phyloP scores from a whole-genome alignment of 2,113 vertebrate species.

The Myanophis thanlyinensis region DNA sequence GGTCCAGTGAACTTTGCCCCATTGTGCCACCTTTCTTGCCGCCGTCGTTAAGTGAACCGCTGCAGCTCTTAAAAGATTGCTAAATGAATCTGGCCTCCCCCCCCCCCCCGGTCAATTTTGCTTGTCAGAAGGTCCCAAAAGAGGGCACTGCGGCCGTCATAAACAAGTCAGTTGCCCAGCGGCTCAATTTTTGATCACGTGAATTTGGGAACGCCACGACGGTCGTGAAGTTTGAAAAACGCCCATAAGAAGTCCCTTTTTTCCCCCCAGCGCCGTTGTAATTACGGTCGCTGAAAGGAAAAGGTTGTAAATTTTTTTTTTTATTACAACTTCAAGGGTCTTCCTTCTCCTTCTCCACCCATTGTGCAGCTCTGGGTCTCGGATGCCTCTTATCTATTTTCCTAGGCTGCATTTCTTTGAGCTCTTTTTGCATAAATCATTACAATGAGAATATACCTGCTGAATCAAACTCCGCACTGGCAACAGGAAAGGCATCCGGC shows the following conservation, averaged over 20 bases:
- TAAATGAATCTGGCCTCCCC: not conserved
- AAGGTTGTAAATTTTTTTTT: not conserved
- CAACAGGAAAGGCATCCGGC: no score
- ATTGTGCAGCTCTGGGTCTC: no score
- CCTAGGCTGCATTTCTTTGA: no score
- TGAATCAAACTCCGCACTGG: no score
- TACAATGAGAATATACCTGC: no score
- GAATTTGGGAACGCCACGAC: rapidly evolving
- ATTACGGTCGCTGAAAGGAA: no score
- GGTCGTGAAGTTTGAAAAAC: not conserved
- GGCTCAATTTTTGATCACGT: not conserved
- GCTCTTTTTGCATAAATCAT: no score
- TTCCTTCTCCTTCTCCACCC: not conserved
- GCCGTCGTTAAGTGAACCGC: not conserved
- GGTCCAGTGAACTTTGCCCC: not conserved
- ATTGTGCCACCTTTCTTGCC: not conserved
- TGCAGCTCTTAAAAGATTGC: no score
- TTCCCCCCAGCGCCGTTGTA: not conserved
- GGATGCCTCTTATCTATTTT: no score
- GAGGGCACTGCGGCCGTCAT: not conserved
- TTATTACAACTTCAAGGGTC: not conserved
- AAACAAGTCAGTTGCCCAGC: not conserved
- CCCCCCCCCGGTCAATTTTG: no score
- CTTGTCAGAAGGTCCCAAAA: not conserved
- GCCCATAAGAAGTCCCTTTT: not conserved